These are phyloP conservation scores for Phrynocephalus vlangalii DNA, from an alignment of 2,797 vertebrate genomes.

Conservation along the genomic window DNA sequence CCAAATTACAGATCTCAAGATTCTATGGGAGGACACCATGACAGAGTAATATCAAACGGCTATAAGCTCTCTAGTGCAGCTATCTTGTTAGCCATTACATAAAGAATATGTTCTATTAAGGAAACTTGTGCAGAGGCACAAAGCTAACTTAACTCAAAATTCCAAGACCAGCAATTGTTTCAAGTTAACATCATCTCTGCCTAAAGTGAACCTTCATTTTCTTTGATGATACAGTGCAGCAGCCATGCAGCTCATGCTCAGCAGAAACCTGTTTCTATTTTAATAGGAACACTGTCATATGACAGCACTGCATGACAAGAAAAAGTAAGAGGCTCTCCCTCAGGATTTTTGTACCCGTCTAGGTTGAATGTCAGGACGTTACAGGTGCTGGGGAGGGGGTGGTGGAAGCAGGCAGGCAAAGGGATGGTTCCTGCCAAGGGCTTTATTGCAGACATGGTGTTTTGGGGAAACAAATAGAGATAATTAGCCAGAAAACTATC, in stretches of 20 bases:
- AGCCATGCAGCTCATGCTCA: background rate
- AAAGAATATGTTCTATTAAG: background rate
- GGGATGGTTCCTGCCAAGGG: background rate
- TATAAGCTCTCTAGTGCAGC: no score
- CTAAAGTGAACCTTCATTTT: background rate
- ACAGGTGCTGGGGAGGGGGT: background rate
- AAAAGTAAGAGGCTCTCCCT: background rate
- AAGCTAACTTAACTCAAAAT: background rate
- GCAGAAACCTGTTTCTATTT: background rate
- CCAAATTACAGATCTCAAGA: no score
- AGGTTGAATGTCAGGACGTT: background rate
- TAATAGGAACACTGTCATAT: background rate
- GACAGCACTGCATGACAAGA: background rate
- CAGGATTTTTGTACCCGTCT: conserved; percentile 12
- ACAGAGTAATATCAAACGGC: no score
- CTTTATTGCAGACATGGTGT: background rate
- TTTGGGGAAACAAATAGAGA: background rate
- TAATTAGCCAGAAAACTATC: no score
- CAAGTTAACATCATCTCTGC: background rate
- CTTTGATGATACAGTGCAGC: background rate
- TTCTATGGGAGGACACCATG: no score
- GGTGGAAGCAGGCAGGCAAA: background rate
- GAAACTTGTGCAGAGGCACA: background rate
- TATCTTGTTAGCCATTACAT: background rate
- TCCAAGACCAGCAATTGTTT: background rate